Evolutionary conservation across 2,797 vertebrate species (phyloP), one percentile per base, ranked within the genome.

Genomic region (Sebastes goodei): DNA sequence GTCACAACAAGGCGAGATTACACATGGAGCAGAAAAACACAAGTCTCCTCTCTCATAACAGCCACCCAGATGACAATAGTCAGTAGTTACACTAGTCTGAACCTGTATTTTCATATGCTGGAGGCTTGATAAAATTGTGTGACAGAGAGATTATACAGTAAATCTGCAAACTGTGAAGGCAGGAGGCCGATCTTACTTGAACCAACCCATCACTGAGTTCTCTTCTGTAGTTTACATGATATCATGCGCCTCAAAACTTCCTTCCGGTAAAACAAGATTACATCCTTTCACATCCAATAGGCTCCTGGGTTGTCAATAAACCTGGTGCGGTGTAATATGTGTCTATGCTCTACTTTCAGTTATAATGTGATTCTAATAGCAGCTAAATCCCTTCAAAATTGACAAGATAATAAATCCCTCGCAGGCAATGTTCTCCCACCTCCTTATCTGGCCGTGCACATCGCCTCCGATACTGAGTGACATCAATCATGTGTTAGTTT

Each of bases 351-450:
- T 60, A 71, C 42, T 75, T 80, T 60, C 42, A 61, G 17, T 42
- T 76, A 64, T 75, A 78, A 82, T 81, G 35, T 72, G 33, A 81
- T 74, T 46, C 60, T 76, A 76, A 85, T 60, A 67, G 62, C 56
- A 76, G 70, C 21, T 70, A 69, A 78, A 87, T 81, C 73, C 64
- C 46, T 71, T 82, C 70, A 76, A 59, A 76, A 69, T 33, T 78
- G 80, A 80, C 82, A 83, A 60, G 35, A 71, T 86, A 81, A 93
- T 80, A 76, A 86, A 92, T 80, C 53, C 25, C 66, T 64, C 25
- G 11, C 33, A 76, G 67, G 53, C 52, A 64, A 74, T 23, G 25
- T 76, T 80, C 30, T 63, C 62, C 74, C 60, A 42, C 53, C 53
- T 35, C 46, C 21, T 46, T 60, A 78, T 83, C 70, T 69, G 52